Evolutionary conservation across 2,113 vertebrate species (phyloP), one percentile per base, ranked within the genome.

Genomic region (Centropus unirufus): DNA sequence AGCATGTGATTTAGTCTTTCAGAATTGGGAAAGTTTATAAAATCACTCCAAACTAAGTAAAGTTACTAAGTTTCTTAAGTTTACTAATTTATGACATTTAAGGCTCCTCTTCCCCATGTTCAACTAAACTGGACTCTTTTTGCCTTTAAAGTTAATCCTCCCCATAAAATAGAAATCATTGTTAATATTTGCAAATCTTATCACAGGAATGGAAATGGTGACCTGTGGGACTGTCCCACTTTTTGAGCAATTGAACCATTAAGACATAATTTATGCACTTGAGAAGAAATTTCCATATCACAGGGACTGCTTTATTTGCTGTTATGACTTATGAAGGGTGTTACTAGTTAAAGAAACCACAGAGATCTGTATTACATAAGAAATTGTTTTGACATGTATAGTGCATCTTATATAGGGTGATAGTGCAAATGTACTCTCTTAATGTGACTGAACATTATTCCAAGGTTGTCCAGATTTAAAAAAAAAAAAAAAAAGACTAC

Each of bases 221-320:
- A 96, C 96, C 96, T 92, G 91, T 96, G 96, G 96, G 96, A 96
- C 92, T 89, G 26, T 87, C 95, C 96, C 96, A 96, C 88, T 97
- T 95, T 96, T 95, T 92, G 91, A 87, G 95, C 93, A 97, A 92
- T 96, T 93, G 92, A 93, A 95, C 92, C 90, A 95, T 94, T 97
- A 96, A 95, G 93, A 70, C 34, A n/a, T 95, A 96, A 97, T 97
- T 95, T 95, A 95, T 96, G 93, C 83, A 85, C 84, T 95, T 78
- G 83, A 93, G 84, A 91, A 96, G 92, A 92, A 77, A 97, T 96
- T 96, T 97, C 95, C 96, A 95, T 96, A 97, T 96, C 96, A 96
- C 63, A 96, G 87, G 94, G 94, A 90, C 89, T 95, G 81, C 91
- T 95, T 70, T 34, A 0, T 82, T 92, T 75, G 55, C 52, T 89